A percentile compares a stretch with the other conserved stretches of the same genome.
These are phyloP conservation scores for Onychomys leucogaster DNA, from an alignment of 2,797 vertebrate species.

Conservation along the genomic window DNA sequence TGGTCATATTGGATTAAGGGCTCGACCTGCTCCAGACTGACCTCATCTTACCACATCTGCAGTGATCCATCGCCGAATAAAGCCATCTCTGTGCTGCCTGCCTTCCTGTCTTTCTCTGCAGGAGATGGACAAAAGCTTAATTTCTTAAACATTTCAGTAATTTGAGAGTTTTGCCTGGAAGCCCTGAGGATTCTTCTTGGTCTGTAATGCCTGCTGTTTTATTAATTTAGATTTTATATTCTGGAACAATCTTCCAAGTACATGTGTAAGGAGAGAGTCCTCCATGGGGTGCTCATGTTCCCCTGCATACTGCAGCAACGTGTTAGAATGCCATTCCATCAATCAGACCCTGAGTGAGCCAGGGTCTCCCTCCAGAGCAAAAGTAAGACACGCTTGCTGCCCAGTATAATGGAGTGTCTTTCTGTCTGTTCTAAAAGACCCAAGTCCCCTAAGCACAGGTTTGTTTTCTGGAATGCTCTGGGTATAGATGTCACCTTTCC, in stretches of 20 bases:
- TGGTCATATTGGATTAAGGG: neutral
- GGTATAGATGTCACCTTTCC: neutral
- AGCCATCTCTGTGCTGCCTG: neutral
- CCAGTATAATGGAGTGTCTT: neutral
- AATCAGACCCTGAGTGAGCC: neutral
- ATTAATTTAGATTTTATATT: constrained; percentile 28
- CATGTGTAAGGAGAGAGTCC: neutral
- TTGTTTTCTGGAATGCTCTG: neutral
- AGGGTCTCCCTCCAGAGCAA: neutral
- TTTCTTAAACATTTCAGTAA: neutral
- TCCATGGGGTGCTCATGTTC: neutral
- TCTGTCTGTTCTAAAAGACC: neutral
- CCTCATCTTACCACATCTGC: neutral
- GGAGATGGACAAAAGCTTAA: neutral
- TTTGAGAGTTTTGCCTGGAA: constrained; percentile 33
- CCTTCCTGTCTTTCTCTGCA: neutral
- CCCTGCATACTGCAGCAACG: neutral
- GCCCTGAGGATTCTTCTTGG: neutral
- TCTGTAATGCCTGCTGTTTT: constrained; percentile 23
- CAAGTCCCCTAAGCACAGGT: neutral
- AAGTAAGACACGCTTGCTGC: neutral
- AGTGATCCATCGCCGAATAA: neutral
- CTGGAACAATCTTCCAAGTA: neutral
- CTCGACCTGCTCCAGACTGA: neutral
- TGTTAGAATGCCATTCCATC: neutral